phyloP scores from a whole-genome alignment of 1,140 invertebrate species.

The Helicoverpa zea region DNA sequence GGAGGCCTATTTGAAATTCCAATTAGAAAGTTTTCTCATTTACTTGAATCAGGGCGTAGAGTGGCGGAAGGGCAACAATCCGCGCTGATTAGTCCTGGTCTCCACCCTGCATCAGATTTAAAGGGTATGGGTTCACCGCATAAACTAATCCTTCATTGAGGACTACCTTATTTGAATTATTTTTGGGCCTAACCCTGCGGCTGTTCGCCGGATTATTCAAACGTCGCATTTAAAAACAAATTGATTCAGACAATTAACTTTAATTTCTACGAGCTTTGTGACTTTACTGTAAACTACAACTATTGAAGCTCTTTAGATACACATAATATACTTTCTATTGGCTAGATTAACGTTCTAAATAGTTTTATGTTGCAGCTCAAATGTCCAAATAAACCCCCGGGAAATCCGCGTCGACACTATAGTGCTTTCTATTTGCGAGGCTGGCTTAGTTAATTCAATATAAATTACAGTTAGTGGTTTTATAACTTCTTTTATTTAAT shows the following conservation, averaged over 20 bases:
- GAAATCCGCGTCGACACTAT: constrained; percentile 2
- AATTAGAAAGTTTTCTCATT: constrained; percentile 87
- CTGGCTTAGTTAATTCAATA: constrained; percentile 4
- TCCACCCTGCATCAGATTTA: constrained; percentile 77
- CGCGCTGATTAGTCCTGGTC: constrained; percentile 80
- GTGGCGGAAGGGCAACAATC: constrained; percentile 81
- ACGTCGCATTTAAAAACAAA: constrained; percentile 47
- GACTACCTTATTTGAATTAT: constrained; percentile 64
- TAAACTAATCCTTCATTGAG: constrained; percentile 73
- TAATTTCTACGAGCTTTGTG: constrained; percentile 26
- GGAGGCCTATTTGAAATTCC: constrained; percentile 84
- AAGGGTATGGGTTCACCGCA: constrained; percentile 72
- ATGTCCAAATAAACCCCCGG: constrained; percentile 20
- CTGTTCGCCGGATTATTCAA: constrained; percentile 51
- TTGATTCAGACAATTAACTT: constrained; percentile 45
- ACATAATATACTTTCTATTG: constrained; percentile 3
- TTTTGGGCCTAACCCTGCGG: constrained; percentile 52
- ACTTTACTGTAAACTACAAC: constrained; percentile 2
- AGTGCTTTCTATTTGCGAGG: constrained; percentile 2
- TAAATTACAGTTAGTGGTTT: background rate
- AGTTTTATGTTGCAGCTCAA: constrained; percentile 16
- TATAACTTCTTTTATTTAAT: background rate
- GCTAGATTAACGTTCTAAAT: constrained; percentile 10
- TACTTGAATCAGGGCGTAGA: constrained; percentile 82
- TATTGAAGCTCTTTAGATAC: background rate